These are phyloP conservation scores for Rhyacichthys aspro DNA, from an alignment of 2,797 vertebrate species.

Conservation along the genomic window DNA sequence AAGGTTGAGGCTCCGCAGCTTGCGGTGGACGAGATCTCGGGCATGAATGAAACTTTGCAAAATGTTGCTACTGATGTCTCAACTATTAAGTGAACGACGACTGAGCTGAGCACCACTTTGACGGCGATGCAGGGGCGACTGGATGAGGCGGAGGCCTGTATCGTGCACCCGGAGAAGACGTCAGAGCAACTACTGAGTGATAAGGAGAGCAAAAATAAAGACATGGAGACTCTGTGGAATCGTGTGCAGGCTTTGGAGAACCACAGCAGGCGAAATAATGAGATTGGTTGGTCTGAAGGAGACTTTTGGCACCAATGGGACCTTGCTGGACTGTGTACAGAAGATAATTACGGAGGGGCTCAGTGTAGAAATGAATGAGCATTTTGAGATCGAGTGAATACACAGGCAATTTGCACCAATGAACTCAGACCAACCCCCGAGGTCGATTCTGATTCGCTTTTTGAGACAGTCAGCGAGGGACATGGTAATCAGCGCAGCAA, in stretches of 20 bases:
- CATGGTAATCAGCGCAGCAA: neutral
- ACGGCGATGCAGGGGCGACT: neutral
- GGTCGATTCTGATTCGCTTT: neutral
- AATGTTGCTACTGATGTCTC: too few relatives aligned
- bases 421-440: slow-evolving; percentile 1
- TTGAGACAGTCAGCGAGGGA: neutral
- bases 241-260: neutral
- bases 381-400: neutral
- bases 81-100: too few relatives aligned
- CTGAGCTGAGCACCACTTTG: neutral
- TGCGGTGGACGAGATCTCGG: too few relatives aligned
- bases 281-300: neutral
- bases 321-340: neutral
- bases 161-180: neutral
- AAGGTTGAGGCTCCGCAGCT: too few relatives aligned
- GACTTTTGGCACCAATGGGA: neutral
- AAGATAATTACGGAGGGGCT: neutral
- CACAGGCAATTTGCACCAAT: neutral
- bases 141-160: neutral
- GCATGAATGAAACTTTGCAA: too few relatives aligned
- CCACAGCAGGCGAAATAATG: neutral
- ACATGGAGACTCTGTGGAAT: neutral
- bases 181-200: neutral
- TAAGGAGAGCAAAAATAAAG: neutral
- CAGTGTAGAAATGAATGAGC: neutral